Evolutionary conservation across 1,140 invertebrate genomes (phyloP).

Genomic region (Drosophila littoralis): DNA sequence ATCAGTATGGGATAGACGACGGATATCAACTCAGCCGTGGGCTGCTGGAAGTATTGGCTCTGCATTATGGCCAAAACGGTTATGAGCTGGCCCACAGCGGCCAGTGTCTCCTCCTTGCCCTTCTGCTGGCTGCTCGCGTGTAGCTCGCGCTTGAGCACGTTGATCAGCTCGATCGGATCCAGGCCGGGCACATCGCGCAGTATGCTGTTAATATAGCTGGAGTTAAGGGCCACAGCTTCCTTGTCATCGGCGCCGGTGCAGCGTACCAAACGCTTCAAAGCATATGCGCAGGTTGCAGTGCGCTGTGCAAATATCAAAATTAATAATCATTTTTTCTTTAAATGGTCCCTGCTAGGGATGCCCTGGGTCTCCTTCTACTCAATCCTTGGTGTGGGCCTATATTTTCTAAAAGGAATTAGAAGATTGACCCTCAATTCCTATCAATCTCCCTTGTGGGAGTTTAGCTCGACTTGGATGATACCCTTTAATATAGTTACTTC

Average conservation of each 20-base stretch:
- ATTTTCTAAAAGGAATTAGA: too few species aligned
- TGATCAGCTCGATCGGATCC: slow-evolving; percentile 39
- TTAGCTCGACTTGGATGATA: too few species aligned
- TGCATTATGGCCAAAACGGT: slow-evolving; percentile 37
- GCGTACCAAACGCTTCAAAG: slow-evolving; percentile 55
- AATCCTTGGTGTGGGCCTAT: too few species aligned
- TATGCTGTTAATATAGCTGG: slow-evolving; percentile 43
- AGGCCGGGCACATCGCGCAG: slow-evolving; percentile 34
- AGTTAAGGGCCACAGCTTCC: slow-evolving; percentile 24
- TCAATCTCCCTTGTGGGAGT: too few species aligned
- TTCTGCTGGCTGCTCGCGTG: slow-evolving; percentile 39
- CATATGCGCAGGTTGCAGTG: slow-evolving; percentile 49
- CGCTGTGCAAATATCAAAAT: slow-evolving; percentile 31
- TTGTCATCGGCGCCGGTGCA: slow-evolving; percentile 62
- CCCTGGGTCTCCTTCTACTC: too few species aligned
- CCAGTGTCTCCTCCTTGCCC: slow-evolving; percentile 57
- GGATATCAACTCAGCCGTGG: slow-evolving; percentile 18
- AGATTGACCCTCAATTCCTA: too few species aligned
- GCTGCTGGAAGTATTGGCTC: slow-evolving; percentile 21
- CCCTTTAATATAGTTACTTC: too few species aligned
- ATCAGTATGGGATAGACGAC: slow-evolving; percentile 38
- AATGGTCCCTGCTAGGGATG: background rate
- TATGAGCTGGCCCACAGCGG: slow-evolving; percentile 60
- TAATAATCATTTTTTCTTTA: background rate
- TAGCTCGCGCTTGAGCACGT: slow-evolving; percentile 44